phyloP scores from a whole-genome alignment of 1,140 invertebrate genomes.

The Temnothorax nylanderi region DNA sequence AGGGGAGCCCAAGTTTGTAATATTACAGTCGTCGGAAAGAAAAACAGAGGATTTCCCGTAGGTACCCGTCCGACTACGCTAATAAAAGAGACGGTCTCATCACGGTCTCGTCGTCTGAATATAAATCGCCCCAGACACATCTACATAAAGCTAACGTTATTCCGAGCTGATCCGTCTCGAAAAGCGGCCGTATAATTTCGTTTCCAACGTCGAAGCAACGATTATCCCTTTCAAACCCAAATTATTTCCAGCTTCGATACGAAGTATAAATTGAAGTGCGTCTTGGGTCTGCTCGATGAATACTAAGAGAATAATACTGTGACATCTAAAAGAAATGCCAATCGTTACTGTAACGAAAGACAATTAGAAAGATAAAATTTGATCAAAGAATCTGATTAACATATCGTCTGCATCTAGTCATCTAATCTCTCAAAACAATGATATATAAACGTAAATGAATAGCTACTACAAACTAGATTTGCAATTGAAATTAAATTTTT shows the following conservation, averaged over 20 bases:
- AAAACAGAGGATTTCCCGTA: slow-evolving; percentile 58
- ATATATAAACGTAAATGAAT: slow-evolving; percentile 2
- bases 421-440: neutral
- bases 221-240: slow-evolving; percentile 47
- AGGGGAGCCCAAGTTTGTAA: slow-evolving; percentile 59
- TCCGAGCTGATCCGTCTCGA: slow-evolving; percentile 48
- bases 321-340: neutral
- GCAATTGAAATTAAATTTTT: neutral
- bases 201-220: slow-evolving; percentile 52
- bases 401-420: neutral
- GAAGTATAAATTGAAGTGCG: slow-evolving; percentile 7
- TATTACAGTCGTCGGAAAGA: slow-evolving; percentile 58
- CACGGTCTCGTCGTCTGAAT: slow-evolving; percentile 55
- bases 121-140: slow-evolving; percentile 57
- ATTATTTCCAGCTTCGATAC: slow-evolving; percentile 21
- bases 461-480: slow-evolving; percentile 1
- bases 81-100: slow-evolving; percentile 63
- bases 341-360: neutral
- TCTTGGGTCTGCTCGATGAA: neutral
- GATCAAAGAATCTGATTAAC: neutral
- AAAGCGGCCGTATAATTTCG: slow-evolving; percentile 50
- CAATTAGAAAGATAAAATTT: neutral
- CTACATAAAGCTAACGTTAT: slow-evolving; percentile 62
- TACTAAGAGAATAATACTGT: neutral
- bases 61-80: slow-evolving; percentile 57